Conservation (phyloP, 2,888 invertebrate genomes). For the Cataglyphis rosenhaueri region DNA sequence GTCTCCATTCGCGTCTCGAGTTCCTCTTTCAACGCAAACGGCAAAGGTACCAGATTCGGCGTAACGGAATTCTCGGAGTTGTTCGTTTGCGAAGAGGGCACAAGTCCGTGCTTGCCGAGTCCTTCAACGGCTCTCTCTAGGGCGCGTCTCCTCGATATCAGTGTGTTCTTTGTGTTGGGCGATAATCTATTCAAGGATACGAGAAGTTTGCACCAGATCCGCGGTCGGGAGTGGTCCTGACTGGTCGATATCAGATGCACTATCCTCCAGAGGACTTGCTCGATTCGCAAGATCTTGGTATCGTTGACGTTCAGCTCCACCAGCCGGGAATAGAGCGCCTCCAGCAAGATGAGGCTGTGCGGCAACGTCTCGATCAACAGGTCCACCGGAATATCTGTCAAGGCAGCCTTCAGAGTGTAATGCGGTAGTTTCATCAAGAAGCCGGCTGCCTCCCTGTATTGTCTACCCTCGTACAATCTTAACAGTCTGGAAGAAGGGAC, state of each 20-base stretch:
- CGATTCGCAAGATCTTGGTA: conserved; percentile 87
- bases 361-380: conserved; percentile 95
- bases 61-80: conserved; percentile 64
- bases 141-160: conserved; percentile 90
- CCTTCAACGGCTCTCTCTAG: conserved; percentile 95
- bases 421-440: conserved; percentile 93
- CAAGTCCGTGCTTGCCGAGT: conserved; percentile 94
- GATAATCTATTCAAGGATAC: conserved; percentile 75
- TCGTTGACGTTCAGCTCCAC: conserved; percentile 80
- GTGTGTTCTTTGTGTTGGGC: conserved; percentile 89
- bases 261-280: conserved; percentile 94
- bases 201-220: conserved; percentile 81
- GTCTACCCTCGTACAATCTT: conserved; percentile 94
- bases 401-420: conserved; percentile 91
- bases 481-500: conserved; percentile 86
- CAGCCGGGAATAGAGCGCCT: conserved; percentile 89
- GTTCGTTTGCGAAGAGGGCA: conserved; percentile 84
- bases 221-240: conserved; percentile 76
- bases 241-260: conserved; percentile 90
- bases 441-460: conserved; percentile 96
- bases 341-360: conserved; percentile 94
- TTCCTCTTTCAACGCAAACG: conserved; percentile 93
- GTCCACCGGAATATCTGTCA: conserved; percentile 93
- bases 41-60: conserved; percentile 89
- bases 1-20: conserved; percentile 94